Conservation (phyloP, 2,888 invertebrate species). For the Diaprepes abbreviatus region DNA sequence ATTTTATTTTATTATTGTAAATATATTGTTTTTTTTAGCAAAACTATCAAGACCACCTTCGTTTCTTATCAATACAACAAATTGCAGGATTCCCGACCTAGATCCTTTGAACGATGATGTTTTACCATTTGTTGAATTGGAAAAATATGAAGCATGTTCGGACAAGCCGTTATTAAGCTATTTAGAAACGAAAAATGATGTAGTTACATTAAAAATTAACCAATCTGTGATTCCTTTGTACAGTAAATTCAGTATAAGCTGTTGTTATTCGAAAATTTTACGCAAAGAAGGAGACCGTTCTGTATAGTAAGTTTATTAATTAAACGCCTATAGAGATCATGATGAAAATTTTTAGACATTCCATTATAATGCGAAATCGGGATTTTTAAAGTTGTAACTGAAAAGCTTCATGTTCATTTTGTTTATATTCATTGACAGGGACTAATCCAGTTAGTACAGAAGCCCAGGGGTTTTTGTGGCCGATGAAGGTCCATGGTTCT, state of each 20-base stretch:
- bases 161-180: constrained; percentile 55
- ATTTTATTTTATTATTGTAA: too few relatives aligned
- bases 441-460: too few relatives aligned
- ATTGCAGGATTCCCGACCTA: constrained; percentile 58
- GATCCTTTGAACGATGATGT: constrained; percentile 58
- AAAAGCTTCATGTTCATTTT: too few relatives aligned
- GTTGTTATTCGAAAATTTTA: constrained; percentile 62
- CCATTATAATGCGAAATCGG: too few relatives aligned
- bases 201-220: constrained; percentile 54
- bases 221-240: constrained; percentile 54
- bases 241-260: constrained; percentile 52
- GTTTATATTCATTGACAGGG: too few relatives aligned
- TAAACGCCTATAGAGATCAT: too few relatives aligned
- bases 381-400: too few relatives aligned
- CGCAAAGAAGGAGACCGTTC: constrained; percentile 49
- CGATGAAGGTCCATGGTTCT: too few relatives aligned
- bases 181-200: constrained; percentile 51
- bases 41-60: not conserved
- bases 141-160: constrained; percentile 55
- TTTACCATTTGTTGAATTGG: constrained; percentile 52
- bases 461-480: too few relatives aligned
- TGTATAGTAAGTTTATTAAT: constrained; percentile 40
- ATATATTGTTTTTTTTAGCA: constrained; percentile 27
- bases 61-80: constrained; percentile 56
- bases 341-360: too few relatives aligned